Evolutionary conservation across 2,888 invertebrate genomes (phyloP), one percentile per base, ranked within the genome.

Genomic region (Eristalis arbustorum): DNA sequence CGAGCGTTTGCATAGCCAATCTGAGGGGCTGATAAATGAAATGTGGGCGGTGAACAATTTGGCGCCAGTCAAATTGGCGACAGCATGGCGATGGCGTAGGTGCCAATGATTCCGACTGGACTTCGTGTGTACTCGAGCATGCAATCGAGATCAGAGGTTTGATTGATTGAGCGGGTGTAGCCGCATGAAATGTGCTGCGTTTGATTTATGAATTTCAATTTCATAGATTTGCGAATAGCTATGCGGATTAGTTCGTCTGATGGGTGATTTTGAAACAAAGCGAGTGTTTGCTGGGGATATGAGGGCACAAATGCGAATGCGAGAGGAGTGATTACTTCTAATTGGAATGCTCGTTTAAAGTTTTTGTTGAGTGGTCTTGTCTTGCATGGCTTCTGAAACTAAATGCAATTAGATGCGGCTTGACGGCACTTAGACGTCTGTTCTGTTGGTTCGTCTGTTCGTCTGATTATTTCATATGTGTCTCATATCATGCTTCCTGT

Each of bases 151-250:
- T 49, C 34, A 57, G 31, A 28, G 42, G 13, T 28, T 6, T 59
- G 77, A 71, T 59, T 78, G 71, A 71, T 78, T 71, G 23, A 56
- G 31, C 49, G n/a, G 59, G 56, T 69, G 49, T 49, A 18, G n/a
- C 18, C 49, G 8, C 18, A 49, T 49, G 49, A 49, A 49, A 49
- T 18, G 49, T 49, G 18, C 49, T 49, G 8, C 18, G 49, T 18
- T 49, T 49, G 49, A 49, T 49, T 49, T 49, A 49, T 49, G 49
- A 49, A 49, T 49, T 49, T 49, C 49, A 49, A 49, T 49, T 49
- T 18, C 49, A 8, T 49, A 49, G 49, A 18, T 18, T 49, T 49
- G 18, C 18, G 8, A 49, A 18, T 49, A 49, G 49, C n/a, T 49
- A 6, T 8, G 18, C 8, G 18, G 49, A 49, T 49, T 49, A 18